Evolutionary conservation across 2,888 invertebrate species (phyloP).

Genomic region (Catocala sponsa): DNA sequence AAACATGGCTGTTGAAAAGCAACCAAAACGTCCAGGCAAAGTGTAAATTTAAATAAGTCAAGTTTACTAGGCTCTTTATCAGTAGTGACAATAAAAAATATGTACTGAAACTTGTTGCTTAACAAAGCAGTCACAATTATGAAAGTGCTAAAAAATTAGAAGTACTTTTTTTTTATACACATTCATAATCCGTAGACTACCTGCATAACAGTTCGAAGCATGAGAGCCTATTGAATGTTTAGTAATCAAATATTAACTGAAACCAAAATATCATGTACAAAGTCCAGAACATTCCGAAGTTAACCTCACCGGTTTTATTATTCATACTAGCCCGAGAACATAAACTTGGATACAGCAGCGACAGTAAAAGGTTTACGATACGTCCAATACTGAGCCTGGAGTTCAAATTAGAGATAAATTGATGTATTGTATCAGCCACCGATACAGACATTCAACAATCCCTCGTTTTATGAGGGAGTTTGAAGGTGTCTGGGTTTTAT

Average conservation of each 20-base stretch:
- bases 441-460: constrained; percentile 10
- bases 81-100: too few species aligned
- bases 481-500: constrained; percentile 1
- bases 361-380: constrained; percentile 53
- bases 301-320: constrained; percentile 25
- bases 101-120: too few species aligned
- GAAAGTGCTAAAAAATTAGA: too few species aligned
- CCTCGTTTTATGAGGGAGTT: constrained; percentile 18
- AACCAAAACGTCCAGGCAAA: too few species aligned
- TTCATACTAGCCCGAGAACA: constrained; percentile 12
- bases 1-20: too few species aligned
- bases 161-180: too few species aligned
- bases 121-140: too few species aligned
- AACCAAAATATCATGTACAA: neutral
- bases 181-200: too few species aligned
- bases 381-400: constrained; percentile 36
- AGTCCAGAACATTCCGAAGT: constrained; percentile 1
- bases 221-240: too few species aligned
- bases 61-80: too few species aligned
- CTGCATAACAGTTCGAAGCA: too few species aligned
- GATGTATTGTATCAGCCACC: constrained; percentile 31
- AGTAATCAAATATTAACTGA: neutral
- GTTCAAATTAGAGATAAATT: constrained; percentile 42
- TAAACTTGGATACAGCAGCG: constrained; percentile 21
- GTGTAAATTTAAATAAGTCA: too few species aligned